These are phyloP conservation scores for Chloroclystis v-ata DNA, from an alignment of 2,888 invertebrate species.

Conservation along the genomic window DNA sequence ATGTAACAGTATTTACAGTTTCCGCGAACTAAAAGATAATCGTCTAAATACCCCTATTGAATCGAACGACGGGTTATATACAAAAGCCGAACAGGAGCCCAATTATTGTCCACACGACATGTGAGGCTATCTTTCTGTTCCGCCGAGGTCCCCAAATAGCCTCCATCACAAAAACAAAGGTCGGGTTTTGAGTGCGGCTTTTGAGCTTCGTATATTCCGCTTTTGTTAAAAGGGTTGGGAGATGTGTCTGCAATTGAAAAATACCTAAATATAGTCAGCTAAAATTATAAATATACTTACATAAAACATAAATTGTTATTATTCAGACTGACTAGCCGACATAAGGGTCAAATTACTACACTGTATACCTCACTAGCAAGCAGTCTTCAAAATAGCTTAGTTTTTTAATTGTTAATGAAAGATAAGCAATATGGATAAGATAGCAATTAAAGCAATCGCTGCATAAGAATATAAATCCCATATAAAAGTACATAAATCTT, in stretches of 20 bases:
- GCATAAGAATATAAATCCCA: too few species aligned
- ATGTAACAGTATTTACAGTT: neutral
- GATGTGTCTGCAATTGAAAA: neutral
- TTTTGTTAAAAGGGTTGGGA: neutral
- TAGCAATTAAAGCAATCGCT: too few species aligned
- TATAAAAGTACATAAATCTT: neutral
- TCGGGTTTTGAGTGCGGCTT: slow-evolving; percentile 2
- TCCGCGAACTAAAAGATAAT: neutral
- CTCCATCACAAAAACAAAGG: slow-evolving; percentile 9
- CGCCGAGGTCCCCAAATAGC: slow-evolving; percentile 6
- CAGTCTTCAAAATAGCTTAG: too few species aligned
- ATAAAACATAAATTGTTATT: too few species aligned
- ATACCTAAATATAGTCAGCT: neutral
- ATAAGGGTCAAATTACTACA: too few species aligned
- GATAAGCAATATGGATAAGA: too few species aligned
- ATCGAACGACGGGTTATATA: neutral
- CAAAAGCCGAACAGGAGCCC: slow-evolving; percentile 3
- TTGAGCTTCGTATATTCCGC: neutral
- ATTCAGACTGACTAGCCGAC: too few species aligned
- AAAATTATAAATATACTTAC: neutral
- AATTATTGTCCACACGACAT: slow-evolving; percentile 5
- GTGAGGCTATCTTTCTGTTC: slow-evolving; percentile 6
- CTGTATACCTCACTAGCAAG: too few species aligned
- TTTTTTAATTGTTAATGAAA: too few species aligned
- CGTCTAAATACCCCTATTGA: neutral